Evolutionary conservation across 1,140 invertebrate genomes (phyloP), one percentile per base, ranked within the genome.

Genomic region (Drosophila orosa): DNA sequence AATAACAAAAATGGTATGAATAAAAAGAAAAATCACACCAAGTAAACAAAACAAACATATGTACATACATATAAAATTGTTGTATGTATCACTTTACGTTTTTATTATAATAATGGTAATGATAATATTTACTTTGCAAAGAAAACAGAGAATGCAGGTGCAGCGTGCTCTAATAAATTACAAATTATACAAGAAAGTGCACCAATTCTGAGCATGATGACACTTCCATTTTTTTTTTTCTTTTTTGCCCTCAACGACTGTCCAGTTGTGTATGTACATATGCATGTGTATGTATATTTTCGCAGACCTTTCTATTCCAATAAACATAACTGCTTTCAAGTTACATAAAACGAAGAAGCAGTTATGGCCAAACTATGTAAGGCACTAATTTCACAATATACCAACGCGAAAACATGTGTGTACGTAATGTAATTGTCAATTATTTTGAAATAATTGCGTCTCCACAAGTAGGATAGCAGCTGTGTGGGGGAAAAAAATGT

Each of bases 401-500:
- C 60, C 58, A 47, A 40, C 60, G 31, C 65, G 13, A 68, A 68
- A 66, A 52, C 60, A 52, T 66, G 45, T 66, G 45, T 68, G 61
- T 44, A 61, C 56, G 62, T 65, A 65, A 65, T 65, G 39, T 68
- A 67, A 68, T 52, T 52, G 65, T 54, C 35, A 40, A 66, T 66
- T 52, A 65, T 66, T 68, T 52, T 27, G 50, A 24, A 39, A 42
- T 39, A 50, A 24, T 47, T 27, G 59, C 31, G 35, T 66, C 45
- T 33, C 13, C 22, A 3, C 6, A 48, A 10, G 8, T 3, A 1
- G 27, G 12, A 35, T 8, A 33, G 19, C 25, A 40, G 15, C 7
- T 52, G 17, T n/a, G 27, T 12, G 24, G 22, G 6, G 3, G 2
- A 52, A 42, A 31, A 31, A 5, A n/a, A 2, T 13, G 13, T 1